phyloP scores from a whole-genome alignment of 2,113 vertebrate species.

The Rhadina sibilatrix region DNA sequence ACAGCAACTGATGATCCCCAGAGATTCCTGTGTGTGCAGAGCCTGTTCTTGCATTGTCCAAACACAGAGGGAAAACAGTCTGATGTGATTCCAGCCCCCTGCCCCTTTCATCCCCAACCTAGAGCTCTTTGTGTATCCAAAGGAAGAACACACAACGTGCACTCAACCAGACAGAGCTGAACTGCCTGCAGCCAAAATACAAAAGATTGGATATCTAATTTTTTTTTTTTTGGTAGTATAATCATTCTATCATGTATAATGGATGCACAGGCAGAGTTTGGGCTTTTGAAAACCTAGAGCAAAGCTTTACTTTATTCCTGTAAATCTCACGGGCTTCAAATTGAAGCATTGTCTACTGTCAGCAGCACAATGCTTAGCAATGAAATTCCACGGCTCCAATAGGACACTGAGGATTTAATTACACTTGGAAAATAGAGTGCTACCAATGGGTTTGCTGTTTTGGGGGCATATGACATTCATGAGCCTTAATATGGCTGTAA shows the following conservation, averaged over 20 bases:
- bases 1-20: background rate
- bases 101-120: background rate
- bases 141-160: background rate
- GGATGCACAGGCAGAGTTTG: background rate
- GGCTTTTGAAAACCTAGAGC: conserved; percentile 45
- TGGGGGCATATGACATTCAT: background rate
- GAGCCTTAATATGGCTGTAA: background rate
- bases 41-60: background rate
- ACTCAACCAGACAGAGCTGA: background rate
- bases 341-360: conserved; percentile 27
- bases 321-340: conserved; percentile 50
- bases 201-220: background rate
- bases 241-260: conserved; percentile 37
- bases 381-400: conserved; percentile 12
- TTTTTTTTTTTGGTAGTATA: background rate
- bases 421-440: background rate
- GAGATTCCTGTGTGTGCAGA: background rate
- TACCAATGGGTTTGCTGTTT: background rate
- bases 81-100: conserved; percentile 1
- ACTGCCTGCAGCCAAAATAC: background rate
- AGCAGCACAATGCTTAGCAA: conserved; percentile 2
- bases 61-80: background rate
- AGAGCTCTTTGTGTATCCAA: conserved; percentile 1
- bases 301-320: conserved; percentile 58
- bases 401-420: background rate